These are phyloP conservation scores for Dasysyrphus albostriatus DNA, from an alignment of 2,888 invertebrate species.

Conservation along the genomic window DNA sequence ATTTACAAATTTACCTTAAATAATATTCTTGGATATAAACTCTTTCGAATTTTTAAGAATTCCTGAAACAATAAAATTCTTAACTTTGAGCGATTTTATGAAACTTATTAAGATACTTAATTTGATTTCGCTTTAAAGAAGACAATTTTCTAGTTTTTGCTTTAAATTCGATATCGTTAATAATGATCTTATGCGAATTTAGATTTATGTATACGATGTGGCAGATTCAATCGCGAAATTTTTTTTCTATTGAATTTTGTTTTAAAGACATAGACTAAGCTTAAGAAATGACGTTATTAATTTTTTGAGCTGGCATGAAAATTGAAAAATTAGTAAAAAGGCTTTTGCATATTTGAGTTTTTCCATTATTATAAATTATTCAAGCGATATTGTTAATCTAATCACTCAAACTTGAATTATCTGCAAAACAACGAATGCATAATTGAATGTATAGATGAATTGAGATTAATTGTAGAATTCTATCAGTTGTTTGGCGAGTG, in stretches of 20 bases:
- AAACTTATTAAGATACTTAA: background rate
- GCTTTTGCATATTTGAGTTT: no score
- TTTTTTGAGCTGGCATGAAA: no score
- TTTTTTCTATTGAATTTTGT: background rate
- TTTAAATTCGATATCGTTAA: background rate
- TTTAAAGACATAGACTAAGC: no score
- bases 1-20: background rate
- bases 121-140: background rate
- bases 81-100: background rate
- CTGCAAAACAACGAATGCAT: no score
- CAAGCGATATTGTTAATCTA: no score
- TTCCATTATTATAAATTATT: no score
- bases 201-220: background rate
- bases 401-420: no score
- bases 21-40: background rate
- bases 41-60: background rate
- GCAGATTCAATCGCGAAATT: background rate
- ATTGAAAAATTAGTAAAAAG: no score
- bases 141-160: background rate
- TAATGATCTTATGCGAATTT: background rate
- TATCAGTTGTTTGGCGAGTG: no score
- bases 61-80: background rate
- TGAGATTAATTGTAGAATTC: no score
- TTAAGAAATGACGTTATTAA: no score
- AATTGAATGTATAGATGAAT: no score